Evolutionary conservation across 2,888 invertebrate genomes (phyloP).

Genomic region (Polydrusus cervinus): DNA sequence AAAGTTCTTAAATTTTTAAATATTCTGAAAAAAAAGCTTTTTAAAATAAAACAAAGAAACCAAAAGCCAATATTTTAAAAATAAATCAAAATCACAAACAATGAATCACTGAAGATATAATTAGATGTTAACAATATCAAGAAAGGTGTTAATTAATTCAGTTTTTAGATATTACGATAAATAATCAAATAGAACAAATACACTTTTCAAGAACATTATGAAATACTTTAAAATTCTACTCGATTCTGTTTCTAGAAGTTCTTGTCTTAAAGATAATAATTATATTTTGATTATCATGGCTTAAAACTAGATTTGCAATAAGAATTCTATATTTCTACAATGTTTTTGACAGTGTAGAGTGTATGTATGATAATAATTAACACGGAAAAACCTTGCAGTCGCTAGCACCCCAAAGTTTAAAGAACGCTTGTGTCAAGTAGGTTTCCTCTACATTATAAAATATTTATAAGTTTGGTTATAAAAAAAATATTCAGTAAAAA

Average conservation of each 20-base stretch:
- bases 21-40: not conserved
- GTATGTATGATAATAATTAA: constrained; percentile 17
- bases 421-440: not conserved
- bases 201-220: not conserved
- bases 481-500: not conserved
- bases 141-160: not conserved
- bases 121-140: constrained; percentile 1
- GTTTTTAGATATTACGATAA: not conserved
- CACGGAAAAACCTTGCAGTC: not conserved
- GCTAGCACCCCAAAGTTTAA: constrained; percentile 8
- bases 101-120: not conserved
- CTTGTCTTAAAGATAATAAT: too few relatives aligned
- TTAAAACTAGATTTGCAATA: too few relatives aligned
- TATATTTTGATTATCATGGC: too few relatives aligned
- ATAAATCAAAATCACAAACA: constrained; percentile 4
- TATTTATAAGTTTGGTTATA: too few relatives aligned
- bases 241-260: too few relatives aligned
- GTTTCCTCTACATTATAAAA: not conserved
- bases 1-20: not conserved
- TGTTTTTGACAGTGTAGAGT: too few relatives aligned
- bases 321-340: not conserved
- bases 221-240: not conserved
- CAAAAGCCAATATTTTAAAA: constrained; percentile 3
- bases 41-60: not conserved
- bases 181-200: not conserved